Base-by-base conservation (phyloP, 2,888 invertebrate species). In the Pristionchus japonicus region DNA sequence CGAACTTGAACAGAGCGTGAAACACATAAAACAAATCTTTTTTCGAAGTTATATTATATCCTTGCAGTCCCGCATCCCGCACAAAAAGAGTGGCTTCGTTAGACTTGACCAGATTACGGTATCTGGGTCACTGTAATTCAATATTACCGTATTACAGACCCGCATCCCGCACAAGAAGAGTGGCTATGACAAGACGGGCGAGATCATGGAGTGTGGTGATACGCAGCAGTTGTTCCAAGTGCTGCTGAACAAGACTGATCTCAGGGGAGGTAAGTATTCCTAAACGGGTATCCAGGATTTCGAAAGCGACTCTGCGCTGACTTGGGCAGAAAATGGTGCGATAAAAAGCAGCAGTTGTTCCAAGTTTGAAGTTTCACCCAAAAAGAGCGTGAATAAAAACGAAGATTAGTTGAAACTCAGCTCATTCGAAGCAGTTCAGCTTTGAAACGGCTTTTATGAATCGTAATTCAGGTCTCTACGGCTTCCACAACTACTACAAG, bases 401-500 rank as follows among this genome's bases (percentile, higher is more conserved):
- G 23, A 23, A 4, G 17, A 52, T 52, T 52, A 2, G 3, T 3
- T 20, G 49, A 49, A 20, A 49, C 20, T 49, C 15, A 49, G 49
- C 7, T 15, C 49, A 15, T 6, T 11, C 49, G 17, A 49, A 11
- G 1, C 15, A 52, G 23, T 1, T 3, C 15, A 52, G 0, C 20
- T 23, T 13, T 20, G 49, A 49, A 52, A 17, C 17, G 23, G 52
- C 11, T 23, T 2, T 61, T 23, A 61, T 61, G 61, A 27, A 11
- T 61, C n/a, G 23, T 27, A n/a, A n/a, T 31, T 0, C 9, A 67
- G 95, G 95, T 31, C 88, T 93, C 27, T 95, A 93, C 90, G 96
- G 96, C 86, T 94, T 95, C 90, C 96, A 95, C 94, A 96, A 95
- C 93, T 96, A 95, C 93, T 96, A 96, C 92, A 77, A 77, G 31